Evolutionary conservation across 2,797 vertebrate species (phyloP), one percentile per base, ranked within the genome.

Genomic region (Calcarius lapponicus): DNA sequence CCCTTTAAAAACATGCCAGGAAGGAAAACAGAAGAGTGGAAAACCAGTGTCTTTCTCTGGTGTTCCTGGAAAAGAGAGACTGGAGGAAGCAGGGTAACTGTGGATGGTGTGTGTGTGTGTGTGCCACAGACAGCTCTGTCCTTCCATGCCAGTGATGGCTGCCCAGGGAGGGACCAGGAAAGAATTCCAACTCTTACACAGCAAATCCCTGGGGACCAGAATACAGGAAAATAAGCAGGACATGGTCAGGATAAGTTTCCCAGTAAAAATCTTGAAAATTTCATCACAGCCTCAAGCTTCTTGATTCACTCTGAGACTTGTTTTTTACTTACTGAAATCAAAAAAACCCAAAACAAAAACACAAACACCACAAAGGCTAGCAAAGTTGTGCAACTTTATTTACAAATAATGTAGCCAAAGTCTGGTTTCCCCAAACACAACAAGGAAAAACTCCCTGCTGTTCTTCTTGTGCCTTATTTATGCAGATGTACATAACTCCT

Each of bases 331-430:
- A 32, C 9, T 61, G 48, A 81, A 88, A 91, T 74, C 0, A 81
- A 80, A 90, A 87, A 62, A 54, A 4, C 0, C 7, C 7, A 10
- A 79, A 81, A 4, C 22, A 32, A 66, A 80, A 79, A 2, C 14
- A 56, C 61, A 88, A 72, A 2, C 32, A 75, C 54, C 43, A 73
- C 62, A 81, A 90, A 24, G 29, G 6, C 71, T 81, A 75, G 43
- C n/a, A 73, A 70, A 79, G 56, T 81, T 93, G 60, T 73, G 66
- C 80, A 94, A 93, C 70, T 50, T 64, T 95, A 67, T 95, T 95
- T 92, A 87, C 88, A 92, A 92, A 81, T 70, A 92, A 86, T 24
- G 24, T 65, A 81, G 58, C 47, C 65, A 61, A 90, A 53, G 17
- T 38, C 75, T 84, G 66, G 10, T 81, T 95, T 92, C 36, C 29